Evolutionary conservation across 2,113 vertebrate species (phyloP).

Genomic region (Ivindomyrus marchei): DNA sequence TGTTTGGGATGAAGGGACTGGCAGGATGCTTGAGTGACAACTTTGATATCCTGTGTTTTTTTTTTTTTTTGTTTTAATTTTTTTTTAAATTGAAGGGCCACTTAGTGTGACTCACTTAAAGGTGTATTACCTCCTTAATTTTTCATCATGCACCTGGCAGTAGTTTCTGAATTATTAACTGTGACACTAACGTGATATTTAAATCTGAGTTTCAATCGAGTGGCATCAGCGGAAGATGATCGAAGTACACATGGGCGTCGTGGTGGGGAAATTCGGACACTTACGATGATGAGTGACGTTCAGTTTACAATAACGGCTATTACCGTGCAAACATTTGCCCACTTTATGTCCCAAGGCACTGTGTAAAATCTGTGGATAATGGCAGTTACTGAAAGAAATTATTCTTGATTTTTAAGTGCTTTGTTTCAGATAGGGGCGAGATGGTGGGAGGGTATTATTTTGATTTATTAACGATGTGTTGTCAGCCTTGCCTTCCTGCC

Average conservation of each 20-base stretch:
- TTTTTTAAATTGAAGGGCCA: neutral
- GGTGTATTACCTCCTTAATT: neutral
- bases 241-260: neutral
- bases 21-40: neutral
- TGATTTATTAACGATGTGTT: neutral
- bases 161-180: neutral
- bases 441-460: neutral
- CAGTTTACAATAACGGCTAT: neutral
- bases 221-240: neutral
- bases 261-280: neutral
- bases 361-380: neutral
- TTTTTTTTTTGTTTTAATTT: neutral
- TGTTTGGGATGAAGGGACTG: neutral
- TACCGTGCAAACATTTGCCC: neutral
- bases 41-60: neutral
- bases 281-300: neutral
- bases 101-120: neutral
- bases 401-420: neutral
- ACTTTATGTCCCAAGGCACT: neutral
- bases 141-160: neutral
- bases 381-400: neutral
- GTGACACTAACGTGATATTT: neutral
- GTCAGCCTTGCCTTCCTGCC: neutral
- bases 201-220: neutral
- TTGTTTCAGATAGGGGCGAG: neutral